Evolutionary conservation across 2,888 invertebrate species (phyloP).

Genomic region (Tryphoninae sp.): DNA sequence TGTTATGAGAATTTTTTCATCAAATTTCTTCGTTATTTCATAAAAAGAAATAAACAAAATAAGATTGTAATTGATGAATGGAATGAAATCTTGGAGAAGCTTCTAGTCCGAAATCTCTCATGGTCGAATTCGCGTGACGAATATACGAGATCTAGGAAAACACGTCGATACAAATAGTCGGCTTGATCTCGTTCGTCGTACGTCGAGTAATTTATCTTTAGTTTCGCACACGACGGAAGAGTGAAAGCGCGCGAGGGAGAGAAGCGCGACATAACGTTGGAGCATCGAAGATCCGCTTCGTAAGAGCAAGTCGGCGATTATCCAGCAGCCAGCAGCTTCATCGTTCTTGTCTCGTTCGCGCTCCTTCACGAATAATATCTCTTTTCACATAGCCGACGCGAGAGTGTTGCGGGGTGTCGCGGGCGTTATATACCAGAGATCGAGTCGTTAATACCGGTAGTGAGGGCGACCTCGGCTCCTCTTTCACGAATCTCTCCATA

Average conservation of each 20-base stretch:
- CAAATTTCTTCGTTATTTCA: too few species aligned
- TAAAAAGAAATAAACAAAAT: too few species aligned
- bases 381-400: constrained; percentile 60
- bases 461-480: constrained; percentile 65
- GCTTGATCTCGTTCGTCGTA: constrained; percentile 38
- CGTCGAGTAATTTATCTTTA: constrained; percentile 30
- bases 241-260: too few species aligned
- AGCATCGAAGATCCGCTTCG: constrained; percentile 49
- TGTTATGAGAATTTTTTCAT: too few species aligned
- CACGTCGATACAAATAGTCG: constrained; percentile 55
- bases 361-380: constrained; percentile 42
- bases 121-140: neutral
- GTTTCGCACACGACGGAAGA: neutral
- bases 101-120: constrained; percentile 14
- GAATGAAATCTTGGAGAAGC: too few species aligned
- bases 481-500: constrained; percentile 46
- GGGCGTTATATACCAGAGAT: constrained; percentile 56
- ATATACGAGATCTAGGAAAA: constrained; percentile 5
- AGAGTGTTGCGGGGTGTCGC: constrained; percentile 62
- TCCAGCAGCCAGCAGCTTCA: constrained; percentile 52
- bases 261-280: neutral
- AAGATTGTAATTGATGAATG: too few species aligned
- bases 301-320: constrained; percentile 42
- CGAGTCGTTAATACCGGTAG: constrained; percentile 78
- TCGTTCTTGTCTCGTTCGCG: constrained; percentile 55